Evolutionary conservation across 2,797 vertebrate species (phyloP), one percentile per base, ranked within the genome.

Genomic region (Tarsius wallacei): DNA sequence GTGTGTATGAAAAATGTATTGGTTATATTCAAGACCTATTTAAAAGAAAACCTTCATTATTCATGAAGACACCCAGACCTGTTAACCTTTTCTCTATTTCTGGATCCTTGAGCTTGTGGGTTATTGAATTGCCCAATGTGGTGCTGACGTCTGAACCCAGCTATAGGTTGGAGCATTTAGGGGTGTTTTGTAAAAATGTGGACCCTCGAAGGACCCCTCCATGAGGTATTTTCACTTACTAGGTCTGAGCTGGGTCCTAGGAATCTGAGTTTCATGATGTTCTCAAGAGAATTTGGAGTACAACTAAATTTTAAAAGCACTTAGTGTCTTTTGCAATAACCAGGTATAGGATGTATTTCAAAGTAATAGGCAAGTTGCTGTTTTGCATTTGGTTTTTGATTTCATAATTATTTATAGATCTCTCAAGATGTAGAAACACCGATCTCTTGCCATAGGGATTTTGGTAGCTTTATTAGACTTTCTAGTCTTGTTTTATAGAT

Each of bases 1-100:
- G 61, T 96, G 6, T 94, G 15, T 91, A 90, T 97, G 84, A 97
- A 97, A 97, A 97, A 96, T 96, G 86, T 95, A 94, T 96, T 93
- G 94, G 88, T 87, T 47, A 42, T 80, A 96, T 97, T 96, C 94
- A 96, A 91, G 96, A 76, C 90, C 89, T 95, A 97, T 96, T 97
- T 96, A 85, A 97, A 94, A 97, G 64, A 94, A 96, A 82, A 87
- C 17, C 24, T 97, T 94, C 77, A 96, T 93, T 96, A 97, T 97
- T 97, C 55, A 94, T 76, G 73, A 87, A 77, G 59, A 74, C 3
- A 6, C 28, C 53, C 78, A 87, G 76, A 36, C 28, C 53, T 94
- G 53, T 70, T 94, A 70, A 80, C 8, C 33, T 31, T 91, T 77
- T 91, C 61, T 59, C 63, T 84, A 80, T 89, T 86, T 13, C 47